Percentiles rank a stretch among this genome's conserved stretches.
Evolutionary conservation across 2,888 invertebrate species (phyloP).

Genomic region (Corythucha ciliata): DNA sequence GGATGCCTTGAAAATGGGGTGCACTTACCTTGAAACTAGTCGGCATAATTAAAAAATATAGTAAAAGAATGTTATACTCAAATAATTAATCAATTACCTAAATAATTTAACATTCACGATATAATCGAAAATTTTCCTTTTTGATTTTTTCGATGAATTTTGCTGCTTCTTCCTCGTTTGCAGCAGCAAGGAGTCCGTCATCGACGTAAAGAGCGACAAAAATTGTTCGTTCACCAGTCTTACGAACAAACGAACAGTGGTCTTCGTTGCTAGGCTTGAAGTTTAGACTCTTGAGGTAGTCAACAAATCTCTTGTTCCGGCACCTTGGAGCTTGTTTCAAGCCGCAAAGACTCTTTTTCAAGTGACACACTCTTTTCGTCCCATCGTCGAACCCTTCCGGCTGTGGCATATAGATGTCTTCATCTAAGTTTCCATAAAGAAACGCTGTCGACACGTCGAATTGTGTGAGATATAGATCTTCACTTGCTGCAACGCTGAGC

Average conservation of each 20-base stretch:
- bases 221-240: conserved; percentile 33
- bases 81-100: too few species aligned
- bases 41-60: too few species aligned
- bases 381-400: conserved; percentile 39
- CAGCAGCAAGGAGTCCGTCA: conserved; percentile 36
- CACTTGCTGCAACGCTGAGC: too few species aligned
- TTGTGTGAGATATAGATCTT: too few species aligned
- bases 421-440: too few species aligned
- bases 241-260: conserved; percentile 37
- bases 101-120: too few species aligned
- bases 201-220: conserved; percentile 40
- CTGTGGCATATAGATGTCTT: conserved; percentile 39
- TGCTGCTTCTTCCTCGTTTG: conserved; percentile 22
- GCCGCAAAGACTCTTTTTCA: conserved; percentile 40
- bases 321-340: conserved; percentile 40
- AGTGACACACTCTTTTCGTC: conserved; percentile 36
- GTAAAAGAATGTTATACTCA: too few species aligned
- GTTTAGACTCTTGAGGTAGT: conserved; percentile 33
- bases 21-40: too few species aligned
- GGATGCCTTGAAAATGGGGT: too few species aligned
- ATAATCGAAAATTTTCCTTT: too few species aligned
- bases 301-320: conserved; percentile 38
- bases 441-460: too few species aligned
- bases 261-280: conserved; percentile 36
- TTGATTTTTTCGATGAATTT: conserved; percentile 25